These are phyloP conservation scores for Mus spretus DNA, from an alignment of 2,797 vertebrate species.

Conservation along the genomic window DNA sequence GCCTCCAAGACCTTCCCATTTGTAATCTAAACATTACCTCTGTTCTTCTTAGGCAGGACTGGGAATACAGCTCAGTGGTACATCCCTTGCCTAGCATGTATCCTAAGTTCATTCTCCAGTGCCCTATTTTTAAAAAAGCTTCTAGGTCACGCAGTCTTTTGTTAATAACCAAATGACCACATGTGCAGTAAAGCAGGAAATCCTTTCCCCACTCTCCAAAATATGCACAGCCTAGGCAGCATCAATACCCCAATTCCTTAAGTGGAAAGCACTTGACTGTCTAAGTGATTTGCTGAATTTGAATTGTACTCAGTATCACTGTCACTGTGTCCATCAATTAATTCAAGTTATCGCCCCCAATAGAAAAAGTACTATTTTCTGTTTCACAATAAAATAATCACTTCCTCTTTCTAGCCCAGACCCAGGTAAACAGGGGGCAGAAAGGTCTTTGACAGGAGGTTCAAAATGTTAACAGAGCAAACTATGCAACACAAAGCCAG, in stretches of 20 bases:
- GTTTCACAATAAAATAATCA: constrained; percentile 52
- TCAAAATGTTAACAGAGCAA: constrained; percentile 56
- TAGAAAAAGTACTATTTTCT: constrained; percentile 8
- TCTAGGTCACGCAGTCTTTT: constrained; percentile 74
- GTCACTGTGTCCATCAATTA: background rate
- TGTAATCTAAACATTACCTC: constrained; percentile 72
- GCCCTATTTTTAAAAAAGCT: constrained; percentile 31
- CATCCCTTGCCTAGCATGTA: background rate
- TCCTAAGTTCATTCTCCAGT: background rate
- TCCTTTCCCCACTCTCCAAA: constrained; percentile 25
- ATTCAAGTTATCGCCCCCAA: constrained; percentile 31
- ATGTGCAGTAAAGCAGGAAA: constrained; percentile 5
- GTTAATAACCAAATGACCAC: constrained; percentile 61
- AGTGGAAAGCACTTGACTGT: background rate
- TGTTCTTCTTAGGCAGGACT: constrained; percentile 67
- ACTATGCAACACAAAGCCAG: background rate
- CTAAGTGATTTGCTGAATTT: background rate
- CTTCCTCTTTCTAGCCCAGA: background rate
- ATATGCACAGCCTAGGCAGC: constrained; percentile 25
- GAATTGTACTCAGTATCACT: background rate
- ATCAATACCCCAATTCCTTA: background rate
- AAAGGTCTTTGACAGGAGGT: background rate
- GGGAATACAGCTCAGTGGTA: background rate
- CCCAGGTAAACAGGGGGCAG: background rate
- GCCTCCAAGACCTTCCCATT: constrained; percentile 70